A percentile compares a stretch with the other conserved stretches of the same genome.
Evolutionary conservation across 2,888 invertebrate genomes (phyloP).

Genomic region (Alsophila aescularia): DNA sequence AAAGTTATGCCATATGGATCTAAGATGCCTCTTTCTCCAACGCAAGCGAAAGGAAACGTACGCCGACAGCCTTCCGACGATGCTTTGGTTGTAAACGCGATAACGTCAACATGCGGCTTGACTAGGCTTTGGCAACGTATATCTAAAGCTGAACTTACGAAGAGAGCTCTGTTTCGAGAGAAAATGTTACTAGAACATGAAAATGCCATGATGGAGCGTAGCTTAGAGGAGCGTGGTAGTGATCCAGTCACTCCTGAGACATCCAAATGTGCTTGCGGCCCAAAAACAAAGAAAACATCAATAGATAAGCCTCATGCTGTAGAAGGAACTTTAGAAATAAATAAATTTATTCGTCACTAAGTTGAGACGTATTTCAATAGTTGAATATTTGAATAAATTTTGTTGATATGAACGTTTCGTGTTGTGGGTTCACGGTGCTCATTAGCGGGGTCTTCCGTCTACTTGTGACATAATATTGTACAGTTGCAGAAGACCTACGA

Average conservation of each 20-base stretch:
- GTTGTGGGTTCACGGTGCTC: slow-evolving; percentile 36
- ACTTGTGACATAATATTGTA: slow-evolving; percentile 44
- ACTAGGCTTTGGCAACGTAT: slow-evolving; percentile 73
- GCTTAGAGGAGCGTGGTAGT: slow-evolving; percentile 50
- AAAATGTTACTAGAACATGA: slow-evolving; percentile 66
- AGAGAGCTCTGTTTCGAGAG: slow-evolving; percentile 66
- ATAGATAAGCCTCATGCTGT: slow-evolving; percentile 53
- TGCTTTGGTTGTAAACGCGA: slow-evolving; percentile 61
- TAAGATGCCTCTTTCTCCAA: slow-evolving; percentile 52
- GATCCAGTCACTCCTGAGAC: slow-evolving; percentile 47
- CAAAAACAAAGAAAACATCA: slow-evolving; percentile 21
- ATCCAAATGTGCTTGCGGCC: slow-evolving; percentile 54
- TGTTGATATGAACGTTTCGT: slow-evolving; percentile 35
- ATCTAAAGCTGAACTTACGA: slow-evolving; percentile 69
- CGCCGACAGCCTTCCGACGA: slow-evolving; percentile 60
- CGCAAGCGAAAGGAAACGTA: slow-evolving; percentile 48
- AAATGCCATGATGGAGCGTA: slow-evolving; percentile 56
- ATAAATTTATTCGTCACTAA: slow-evolving; percentile 47
- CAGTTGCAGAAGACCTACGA: slow-evolving; percentile 31
- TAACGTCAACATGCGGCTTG: slow-evolving; percentile 64
- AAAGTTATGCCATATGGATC: slow-evolving; percentile 73
- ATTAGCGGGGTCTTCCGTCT: slow-evolving; percentile 40
- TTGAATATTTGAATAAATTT: slow-evolving; percentile 27
- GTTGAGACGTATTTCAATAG: slow-evolving; percentile 17
- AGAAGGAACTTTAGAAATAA: slow-evolving; percentile 60